Percentiles rank a stretch among this genome's conserved stretches.
phyloP scores from a whole-genome alignment of 2,113 vertebrate genomes.

The Mormyrus iriodes region DNA sequence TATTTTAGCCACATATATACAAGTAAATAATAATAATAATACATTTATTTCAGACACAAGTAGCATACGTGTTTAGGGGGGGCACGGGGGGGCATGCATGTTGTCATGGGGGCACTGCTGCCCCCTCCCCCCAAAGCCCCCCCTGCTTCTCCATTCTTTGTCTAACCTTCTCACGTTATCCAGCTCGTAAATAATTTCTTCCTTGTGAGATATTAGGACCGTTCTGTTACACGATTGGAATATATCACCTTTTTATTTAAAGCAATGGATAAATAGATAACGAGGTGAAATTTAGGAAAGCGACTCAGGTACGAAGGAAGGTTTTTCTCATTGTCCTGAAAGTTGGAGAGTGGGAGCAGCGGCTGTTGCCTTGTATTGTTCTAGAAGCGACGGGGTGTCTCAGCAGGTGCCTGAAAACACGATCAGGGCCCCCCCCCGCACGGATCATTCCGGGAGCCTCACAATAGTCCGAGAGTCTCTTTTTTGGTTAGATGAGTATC shows the following conservation, averaged over 20 bases:
- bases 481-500: not conserved
- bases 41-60: not conserved
- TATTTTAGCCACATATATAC: no score
- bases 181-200: not conserved
- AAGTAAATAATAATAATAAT: not conserved
- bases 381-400: no score
- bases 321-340: not conserved
- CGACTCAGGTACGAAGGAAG: not conserved
- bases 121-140: no score
- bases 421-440: not conserved
- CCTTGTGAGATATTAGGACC: not conserved
- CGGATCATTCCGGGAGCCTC: not conserved
- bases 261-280: not conserved
- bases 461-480: not conserved
- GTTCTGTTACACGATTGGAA: not conserved
- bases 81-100: no score
- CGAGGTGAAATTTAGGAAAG: not conserved
- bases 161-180: not conserved
- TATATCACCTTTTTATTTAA: not conserved
- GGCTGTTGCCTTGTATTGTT: not conserved
- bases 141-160: not conserved
- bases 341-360: not conserved
- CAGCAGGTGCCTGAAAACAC: not conserved
- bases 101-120: no score
- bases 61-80: not conserved